These are phyloP conservation scores for Plecotus auritus DNA, from an alignment of 2,113 vertebrate species.

Conservation along the genomic window DNA sequence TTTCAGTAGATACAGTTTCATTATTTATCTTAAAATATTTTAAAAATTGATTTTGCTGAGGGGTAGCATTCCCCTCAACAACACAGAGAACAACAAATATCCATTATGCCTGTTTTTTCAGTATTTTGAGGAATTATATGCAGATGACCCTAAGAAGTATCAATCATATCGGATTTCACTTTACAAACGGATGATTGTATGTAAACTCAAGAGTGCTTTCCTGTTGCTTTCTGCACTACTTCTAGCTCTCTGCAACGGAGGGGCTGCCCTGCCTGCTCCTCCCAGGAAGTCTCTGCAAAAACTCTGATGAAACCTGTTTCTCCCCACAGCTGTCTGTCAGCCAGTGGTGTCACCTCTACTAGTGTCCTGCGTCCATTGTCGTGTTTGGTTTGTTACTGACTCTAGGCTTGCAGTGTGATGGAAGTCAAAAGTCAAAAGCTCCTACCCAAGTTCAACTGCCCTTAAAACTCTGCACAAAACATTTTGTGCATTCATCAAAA, in stretches of 20 bases:
- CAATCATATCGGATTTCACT: constrained; percentile 93
- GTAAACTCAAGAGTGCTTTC: constrained; percentile 82
- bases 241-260: constrained; percentile 81
- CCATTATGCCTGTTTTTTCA: constrained; percentile 86
- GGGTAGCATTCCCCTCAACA: constrained; percentile 40
- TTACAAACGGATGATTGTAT: constrained; percentile 98
- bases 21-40: constrained; percentile 56
- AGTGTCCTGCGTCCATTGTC: constrained; percentile 59
- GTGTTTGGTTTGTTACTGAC: constrained; percentile 77
- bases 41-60: constrained; percentile 61
- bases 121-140: constrained; percentile 96
- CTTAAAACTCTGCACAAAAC: background rate
- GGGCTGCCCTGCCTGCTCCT: constrained; percentile 74
- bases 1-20: background rate
- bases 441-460: background rate
- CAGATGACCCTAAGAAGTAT: constrained; percentile 94
- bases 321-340: constrained; percentile 77
- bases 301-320: constrained; percentile 69
- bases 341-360: constrained; percentile 64
- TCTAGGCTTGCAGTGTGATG: constrained; percentile 74
- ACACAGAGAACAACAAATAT: constrained; percentile 70
- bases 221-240: constrained; percentile 68
- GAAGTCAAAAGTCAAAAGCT: constrained; percentile 59
- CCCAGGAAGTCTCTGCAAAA: constrained; percentile 69
- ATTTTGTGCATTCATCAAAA: background rate